Percentiles rank a stretch among this genome's conserved stretches.
Conservation (phyloP, 2,113 vertebrate species). For the Mirounga angustirostris region DNA sequence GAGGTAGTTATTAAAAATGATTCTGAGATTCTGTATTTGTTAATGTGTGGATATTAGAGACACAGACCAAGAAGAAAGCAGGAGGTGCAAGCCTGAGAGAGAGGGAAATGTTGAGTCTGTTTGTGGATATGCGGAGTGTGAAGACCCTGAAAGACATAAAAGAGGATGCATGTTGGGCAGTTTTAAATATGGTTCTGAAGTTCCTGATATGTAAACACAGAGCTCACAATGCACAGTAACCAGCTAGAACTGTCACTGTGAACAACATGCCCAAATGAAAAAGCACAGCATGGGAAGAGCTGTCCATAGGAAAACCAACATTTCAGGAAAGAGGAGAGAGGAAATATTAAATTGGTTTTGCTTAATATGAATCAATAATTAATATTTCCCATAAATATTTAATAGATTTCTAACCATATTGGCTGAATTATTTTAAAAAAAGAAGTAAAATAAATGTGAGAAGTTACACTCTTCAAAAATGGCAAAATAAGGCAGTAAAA, state of each 20-base stretch:
- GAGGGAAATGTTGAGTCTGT: background rate
- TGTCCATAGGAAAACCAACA: background rate
- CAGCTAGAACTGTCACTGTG: too few species aligned
- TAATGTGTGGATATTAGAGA: background rate
- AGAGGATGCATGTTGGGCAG: accelerated
- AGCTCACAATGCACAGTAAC: background rate
- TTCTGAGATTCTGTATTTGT: background rate
- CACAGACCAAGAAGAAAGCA: background rate
- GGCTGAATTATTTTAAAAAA: slow-evolving; percentile 72
- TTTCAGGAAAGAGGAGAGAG: background rate
- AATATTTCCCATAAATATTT: slow-evolving; percentile 71
- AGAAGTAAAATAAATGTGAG: slow-evolving; percentile 67
- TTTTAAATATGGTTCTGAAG: background rate
- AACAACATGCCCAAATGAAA: background rate
- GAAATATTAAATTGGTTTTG: slow-evolving; percentile 41
- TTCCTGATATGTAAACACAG: background rate
- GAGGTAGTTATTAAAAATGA: background rate
- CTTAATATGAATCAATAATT: slow-evolving; percentile 77
- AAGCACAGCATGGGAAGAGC: accelerated
- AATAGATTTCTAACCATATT: slow-evolving; percentile 63
- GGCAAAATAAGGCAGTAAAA: slow-evolving; percentile 23
- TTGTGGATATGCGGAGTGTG: background rate
- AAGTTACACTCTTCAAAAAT: slow-evolving; percentile 69
- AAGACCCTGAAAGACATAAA: too few species aligned
- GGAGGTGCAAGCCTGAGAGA: background rate